Evolutionary conservation across 2,113 vertebrate genomes (phyloP), one percentile per base, ranked within the genome.

Genomic region (Otus sunia): DNA sequence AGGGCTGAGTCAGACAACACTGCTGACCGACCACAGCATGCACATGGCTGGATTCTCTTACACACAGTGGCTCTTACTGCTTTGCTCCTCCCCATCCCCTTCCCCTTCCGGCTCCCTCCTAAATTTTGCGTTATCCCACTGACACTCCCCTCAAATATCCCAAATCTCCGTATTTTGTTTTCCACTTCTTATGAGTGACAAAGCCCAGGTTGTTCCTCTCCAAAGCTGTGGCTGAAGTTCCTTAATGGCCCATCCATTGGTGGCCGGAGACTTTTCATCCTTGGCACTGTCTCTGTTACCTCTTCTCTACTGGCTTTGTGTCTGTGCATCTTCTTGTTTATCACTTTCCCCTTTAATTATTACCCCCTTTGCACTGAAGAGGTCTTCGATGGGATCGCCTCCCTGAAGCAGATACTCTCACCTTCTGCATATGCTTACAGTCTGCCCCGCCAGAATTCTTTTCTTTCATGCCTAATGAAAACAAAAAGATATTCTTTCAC

Each of bases 11-110:
- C 58, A 72, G 72, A 53, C 5, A 71, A 64, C 3, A 5, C 1
- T 47, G 17, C 8, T 26, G n/a, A 49, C 21, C 0, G 1, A 15
- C 11, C 23, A 39, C 0, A 0, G 17, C 5, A 52, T 58, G 11
- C 18, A 25, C 4, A 4, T 9, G 72, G 5, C 5, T 1, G 3
- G 36, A 19, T 13, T 3, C 3, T 37, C 8, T 36, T 21, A 10
- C 9, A 27, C 8, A 23, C 4, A 43, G 3, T 1, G 45, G 6
- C 9, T 34, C 13, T 34, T 68, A 21, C 2, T 6, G 9, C 37
- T 3, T 47, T 67, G 17, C 8, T 75, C 5, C 10, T 80, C 27
- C 11, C 11, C 7, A n/a, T 9, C 4, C 18, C 23, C 8, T 67
- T 84, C 6, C 21, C 12, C 11, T 27, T 11, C 5, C 17, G 0